A percentile compares a stretch with the other conserved stretches of the same genome.
phyloP scores from a whole-genome alignment of 2,888 invertebrate genomes.

The Reticulitermes lucifugus region DNA sequence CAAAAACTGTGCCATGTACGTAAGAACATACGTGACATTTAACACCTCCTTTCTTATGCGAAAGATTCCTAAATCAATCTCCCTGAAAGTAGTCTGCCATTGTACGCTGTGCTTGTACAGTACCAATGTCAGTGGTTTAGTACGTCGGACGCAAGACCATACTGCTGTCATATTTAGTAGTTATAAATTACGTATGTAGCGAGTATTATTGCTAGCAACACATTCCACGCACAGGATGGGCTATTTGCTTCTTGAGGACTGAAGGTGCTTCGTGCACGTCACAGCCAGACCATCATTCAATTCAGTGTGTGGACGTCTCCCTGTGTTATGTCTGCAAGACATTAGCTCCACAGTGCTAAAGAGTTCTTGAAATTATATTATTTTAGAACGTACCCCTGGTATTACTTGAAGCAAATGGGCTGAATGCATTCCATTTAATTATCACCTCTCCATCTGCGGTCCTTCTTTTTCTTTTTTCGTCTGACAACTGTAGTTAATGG shows the following conservation, averaged over 20 bases:
- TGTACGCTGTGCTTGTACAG: no score
- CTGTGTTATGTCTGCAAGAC: not conserved
- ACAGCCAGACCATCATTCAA: not conserved
- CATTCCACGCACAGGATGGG: not conserved
- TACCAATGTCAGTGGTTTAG: no score
- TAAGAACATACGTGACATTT: no score
- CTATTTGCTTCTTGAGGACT: not conserved
- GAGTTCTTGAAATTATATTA: not conserved
- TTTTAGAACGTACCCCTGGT: conserved; percentile 9
- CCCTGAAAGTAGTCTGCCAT: no score
- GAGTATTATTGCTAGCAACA: not conserved
- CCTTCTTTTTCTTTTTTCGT: not conserved
- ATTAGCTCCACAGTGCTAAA: conserved; percentile 6
- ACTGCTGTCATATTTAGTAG: no score
- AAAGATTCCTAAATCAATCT: no score
- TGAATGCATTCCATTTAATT: conserved; percentile 16
- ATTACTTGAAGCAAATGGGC: conserved; percentile 16
- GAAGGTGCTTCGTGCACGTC: not conserved
- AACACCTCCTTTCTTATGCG: no score
- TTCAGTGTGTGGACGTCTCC: not conserved
- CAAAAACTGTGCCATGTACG: no score
- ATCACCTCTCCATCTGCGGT: not conserved
- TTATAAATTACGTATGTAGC: no score
- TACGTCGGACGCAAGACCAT: no score
- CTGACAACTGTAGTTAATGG: not conserved